phyloP scores from a whole-genome alignment of 1,140 invertebrate genomes.

The Drosophila gunungcola region DNA sequence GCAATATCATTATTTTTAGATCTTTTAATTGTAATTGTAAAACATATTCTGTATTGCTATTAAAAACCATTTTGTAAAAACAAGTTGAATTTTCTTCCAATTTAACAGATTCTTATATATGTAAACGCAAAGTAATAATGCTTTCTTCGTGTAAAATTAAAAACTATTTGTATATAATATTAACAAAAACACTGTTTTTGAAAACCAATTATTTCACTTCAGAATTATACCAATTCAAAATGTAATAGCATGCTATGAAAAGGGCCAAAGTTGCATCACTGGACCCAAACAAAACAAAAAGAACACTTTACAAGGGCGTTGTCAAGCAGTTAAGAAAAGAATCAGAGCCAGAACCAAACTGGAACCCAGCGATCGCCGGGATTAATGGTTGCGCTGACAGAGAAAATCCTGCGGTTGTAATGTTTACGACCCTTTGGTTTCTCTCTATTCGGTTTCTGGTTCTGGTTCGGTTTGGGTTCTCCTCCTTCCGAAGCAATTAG shows the following conservation, averaged over 20 bases:
- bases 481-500: not conserved
- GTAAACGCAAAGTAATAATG: no score
- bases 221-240: conserved; percentile 2
- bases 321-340: conserved; percentile 59
- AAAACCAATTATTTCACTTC: not conserved
- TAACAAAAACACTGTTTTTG: no score
- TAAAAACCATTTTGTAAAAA: no score
- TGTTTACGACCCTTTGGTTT: conserved; percentile 62
- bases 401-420: conserved; percentile 81
- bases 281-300: conserved; percentile 25
- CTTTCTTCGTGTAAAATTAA: no score
- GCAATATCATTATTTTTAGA: no score
- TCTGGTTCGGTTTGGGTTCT: not conserved
- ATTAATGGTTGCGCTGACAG: conserved; percentile 77
- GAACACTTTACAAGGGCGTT: conserved; percentile 68
- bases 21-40: no score
- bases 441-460: conserved; percentile 5
- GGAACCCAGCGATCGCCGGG: conserved; percentile 30
- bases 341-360: conserved; percentile 30
- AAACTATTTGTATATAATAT: no score
- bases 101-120: no score
- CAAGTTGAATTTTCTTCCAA: no score
- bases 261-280: conserved; percentile 30
- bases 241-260: not conserved
- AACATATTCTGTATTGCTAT: no score